These are phyloP conservation scores for Phymatocera aterrima DNA, from an alignment of 2,888 invertebrate genomes.

Conservation along the genomic window DNA sequence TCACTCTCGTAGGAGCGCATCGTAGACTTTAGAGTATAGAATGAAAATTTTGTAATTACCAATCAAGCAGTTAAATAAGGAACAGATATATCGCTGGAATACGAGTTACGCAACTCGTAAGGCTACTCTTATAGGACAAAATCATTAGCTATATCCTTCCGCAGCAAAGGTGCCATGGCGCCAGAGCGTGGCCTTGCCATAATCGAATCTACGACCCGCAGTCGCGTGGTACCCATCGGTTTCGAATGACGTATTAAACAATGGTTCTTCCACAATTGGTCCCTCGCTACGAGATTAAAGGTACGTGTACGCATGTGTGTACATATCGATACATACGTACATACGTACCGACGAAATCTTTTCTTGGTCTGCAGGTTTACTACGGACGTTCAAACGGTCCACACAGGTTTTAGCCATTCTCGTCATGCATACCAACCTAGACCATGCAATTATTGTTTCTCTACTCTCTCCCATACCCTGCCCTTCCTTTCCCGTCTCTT, in stretches of 20 bases:
- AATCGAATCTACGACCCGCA: slow-evolving; percentile 31
- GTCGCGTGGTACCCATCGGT: slow-evolving; percentile 18
- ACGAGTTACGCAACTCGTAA: neutral
- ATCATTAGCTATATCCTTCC: slow-evolving; percentile 7
- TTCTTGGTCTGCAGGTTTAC: neutral
- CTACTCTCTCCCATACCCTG: neutral
- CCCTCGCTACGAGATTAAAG: slow-evolving; percentile 7
- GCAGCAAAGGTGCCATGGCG: neutral
- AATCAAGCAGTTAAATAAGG: neutral
- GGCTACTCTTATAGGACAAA: slow-evolving; percentile 11
- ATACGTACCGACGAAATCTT: no score
- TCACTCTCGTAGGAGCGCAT: no score
- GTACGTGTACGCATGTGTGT: no score
- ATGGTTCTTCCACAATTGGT: neutral
- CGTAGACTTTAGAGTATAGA: no score
- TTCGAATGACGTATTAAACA: slow-evolving; percentile 33
- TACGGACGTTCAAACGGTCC: no score
- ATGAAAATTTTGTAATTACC: no score
- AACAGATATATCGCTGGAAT: neutral
- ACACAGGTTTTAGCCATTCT: neutral
- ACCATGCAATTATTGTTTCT: neutral
- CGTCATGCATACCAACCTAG: slow-evolving; percentile 7
- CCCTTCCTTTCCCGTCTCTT: no score
- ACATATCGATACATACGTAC: no score
- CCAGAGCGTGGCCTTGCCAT: neutral